phyloP scores from a whole-genome alignment of 2,113 vertebrate genomes.

The Psittacus erithacus region DNA sequence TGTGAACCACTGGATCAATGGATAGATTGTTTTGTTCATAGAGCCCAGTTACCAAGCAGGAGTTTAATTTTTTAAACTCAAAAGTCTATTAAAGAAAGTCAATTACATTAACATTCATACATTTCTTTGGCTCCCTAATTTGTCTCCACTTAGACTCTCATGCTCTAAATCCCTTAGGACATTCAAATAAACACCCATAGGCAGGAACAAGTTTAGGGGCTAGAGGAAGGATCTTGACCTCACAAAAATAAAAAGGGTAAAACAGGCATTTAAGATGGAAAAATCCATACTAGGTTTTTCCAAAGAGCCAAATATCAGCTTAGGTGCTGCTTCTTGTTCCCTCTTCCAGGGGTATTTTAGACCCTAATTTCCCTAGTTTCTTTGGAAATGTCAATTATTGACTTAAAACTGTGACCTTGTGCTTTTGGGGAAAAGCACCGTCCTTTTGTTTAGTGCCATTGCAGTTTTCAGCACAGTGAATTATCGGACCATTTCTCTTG shows the following conservation, averaged over 20 bases:
- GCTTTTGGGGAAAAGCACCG: too few relatives aligned
- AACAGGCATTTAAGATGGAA: not conserved
- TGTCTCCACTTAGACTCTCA: not conserved
- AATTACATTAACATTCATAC: not conserved
- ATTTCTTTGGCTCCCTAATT: not conserved
- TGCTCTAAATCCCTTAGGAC: not conserved
- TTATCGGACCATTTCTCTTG: not conserved
- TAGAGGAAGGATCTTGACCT: not conserved
- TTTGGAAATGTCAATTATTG: not conserved
- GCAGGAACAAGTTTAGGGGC: not conserved
- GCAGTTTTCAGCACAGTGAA: accelerated
- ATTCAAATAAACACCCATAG: not conserved
- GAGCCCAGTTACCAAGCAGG: not conserved
- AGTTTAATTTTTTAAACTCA: not conserved
- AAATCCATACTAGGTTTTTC: not conserved
- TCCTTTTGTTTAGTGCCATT: accelerated
- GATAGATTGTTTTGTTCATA: not conserved
- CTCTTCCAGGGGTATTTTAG: not conserved
- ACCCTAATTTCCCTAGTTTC: not conserved
- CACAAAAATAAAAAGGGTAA: not conserved
- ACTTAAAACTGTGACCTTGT: not conserved
- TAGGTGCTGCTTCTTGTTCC: not conserved
- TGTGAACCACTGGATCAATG: not conserved
- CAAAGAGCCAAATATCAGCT: not conserved
- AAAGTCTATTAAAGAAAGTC: not conserved